Evolutionary conservation across 2,888 invertebrate genomes (phyloP), one percentile per base, ranked within the genome.

Genomic region (Xanthorhoe designata): DNA sequence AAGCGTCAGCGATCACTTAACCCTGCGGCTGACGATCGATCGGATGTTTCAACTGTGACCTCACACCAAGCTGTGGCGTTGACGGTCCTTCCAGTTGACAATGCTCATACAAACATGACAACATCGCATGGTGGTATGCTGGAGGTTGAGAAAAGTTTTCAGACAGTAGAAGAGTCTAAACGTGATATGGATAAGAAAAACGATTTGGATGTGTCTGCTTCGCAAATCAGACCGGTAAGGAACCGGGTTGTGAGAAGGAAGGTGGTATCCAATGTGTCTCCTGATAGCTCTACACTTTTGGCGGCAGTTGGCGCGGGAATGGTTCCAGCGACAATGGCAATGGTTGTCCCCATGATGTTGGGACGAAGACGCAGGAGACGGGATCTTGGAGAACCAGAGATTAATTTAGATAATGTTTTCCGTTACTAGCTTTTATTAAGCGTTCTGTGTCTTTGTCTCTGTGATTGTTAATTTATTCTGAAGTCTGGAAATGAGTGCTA

Each of bases 241-340:
- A 88, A 84, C 62, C 88, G 87, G 68, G 73, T 89, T 19, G 70
- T 90, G 1, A 86, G 83, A 59, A 88, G 84, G 60, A 91, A 84
- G 70, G 70, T 93, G 29, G 77, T 91, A 18, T 81, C 88, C 0
- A 89, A 87, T 64, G 80, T 83, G 1, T 78, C 82, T 57, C 92
- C 91, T 4, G 95, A 96, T 76, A 94, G 94, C 73, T 94, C 95
- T 0, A 95, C 96, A 0, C 94, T 96, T 42, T 81, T 96, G 70
- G 96, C 96, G 7, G 96, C 96, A 0, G 96, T 96, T 0, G 96
- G 96, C 0, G 96, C 97, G 15, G 97, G 97, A 0, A 96, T 97
- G 95, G 94, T 97, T 18, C 97, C 97, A 6, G 97, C 96, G 0
- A 96, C 97, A 0, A 96, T 97, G 95, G 97, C 96, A 0, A 96